These are phyloP conservation scores for Drosophila ananassae DNA, from an alignment of 1,140 invertebrate species.

Conservation along the genomic window DNA sequence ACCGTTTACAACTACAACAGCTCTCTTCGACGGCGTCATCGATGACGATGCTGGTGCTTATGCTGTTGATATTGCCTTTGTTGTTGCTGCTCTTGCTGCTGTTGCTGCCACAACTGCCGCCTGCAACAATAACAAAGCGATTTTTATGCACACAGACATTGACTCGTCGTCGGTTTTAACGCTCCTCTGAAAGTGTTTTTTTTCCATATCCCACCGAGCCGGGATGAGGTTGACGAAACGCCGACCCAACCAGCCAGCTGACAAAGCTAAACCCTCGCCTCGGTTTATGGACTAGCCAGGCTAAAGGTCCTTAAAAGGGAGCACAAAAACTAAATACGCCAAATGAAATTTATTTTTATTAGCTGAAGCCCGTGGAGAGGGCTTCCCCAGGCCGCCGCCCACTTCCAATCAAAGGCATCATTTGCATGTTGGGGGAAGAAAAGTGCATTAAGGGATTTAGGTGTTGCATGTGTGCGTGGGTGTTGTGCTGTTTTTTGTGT, in stretches of 20 bases:
- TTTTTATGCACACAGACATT: constrained; percentile 71
- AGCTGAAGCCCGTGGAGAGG: constrained; percentile 33
- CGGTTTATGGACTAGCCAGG: constrained; percentile 43
- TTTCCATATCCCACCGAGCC: constrained; percentile 9
- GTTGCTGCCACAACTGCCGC: constrained; percentile 43
- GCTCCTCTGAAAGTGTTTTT: constrained; percentile 25
- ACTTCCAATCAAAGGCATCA: constrained; percentile 29
- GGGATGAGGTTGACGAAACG: constrained; percentile 7
- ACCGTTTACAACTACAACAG: constrained; percentile 82
- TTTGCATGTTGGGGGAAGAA: constrained; percentile 46
- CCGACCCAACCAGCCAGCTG: constrained; percentile 44
- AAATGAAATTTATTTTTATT: constrained; percentile 79
- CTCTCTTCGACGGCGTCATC: constrained; percentile 59
- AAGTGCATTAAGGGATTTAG: constrained; percentile 54
- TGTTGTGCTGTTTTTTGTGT: not conserved
- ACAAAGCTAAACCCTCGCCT: constrained; percentile 61
- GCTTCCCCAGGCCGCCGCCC: not conserved
- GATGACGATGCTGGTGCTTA: constrained; percentile 52
- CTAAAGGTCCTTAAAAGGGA: constrained; percentile 52
- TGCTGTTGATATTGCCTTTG: constrained; percentile 12
- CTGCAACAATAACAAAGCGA: constrained; percentile 79
- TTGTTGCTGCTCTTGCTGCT: constrained; percentile 14
- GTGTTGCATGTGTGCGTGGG: not conserved
- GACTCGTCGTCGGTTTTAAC: constrained; percentile 38
- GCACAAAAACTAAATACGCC: constrained; percentile 20